Evolutionary conservation across 2,888 invertebrate genomes (phyloP).

Genomic region (Agrochola lychnidis): DNA sequence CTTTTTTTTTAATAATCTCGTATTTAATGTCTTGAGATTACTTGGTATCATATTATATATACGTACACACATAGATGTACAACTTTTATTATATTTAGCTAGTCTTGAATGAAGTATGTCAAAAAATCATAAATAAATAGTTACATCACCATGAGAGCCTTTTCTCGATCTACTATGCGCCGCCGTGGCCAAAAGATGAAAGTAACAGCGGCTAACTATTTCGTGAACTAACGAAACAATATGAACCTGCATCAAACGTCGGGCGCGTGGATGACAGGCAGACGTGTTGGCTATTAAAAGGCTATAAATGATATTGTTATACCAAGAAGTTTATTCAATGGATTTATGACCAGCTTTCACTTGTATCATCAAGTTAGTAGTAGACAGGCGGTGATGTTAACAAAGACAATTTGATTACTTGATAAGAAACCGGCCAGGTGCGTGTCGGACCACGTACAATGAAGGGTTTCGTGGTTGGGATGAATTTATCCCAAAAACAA

Average conservation of each 20-base stretch:
- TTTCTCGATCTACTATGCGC: too few species aligned
- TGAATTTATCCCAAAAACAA: too few species aligned
- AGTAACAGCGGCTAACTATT: slow-evolving; percentile 46
- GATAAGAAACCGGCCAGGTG: background rate
- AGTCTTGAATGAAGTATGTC: too few species aligned
- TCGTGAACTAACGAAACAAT: slow-evolving; percentile 36
- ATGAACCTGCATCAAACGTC: slow-evolving; percentile 56
- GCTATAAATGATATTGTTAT: slow-evolving; percentile 36
- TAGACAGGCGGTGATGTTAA: background rate
- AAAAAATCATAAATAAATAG: too few species aligned
- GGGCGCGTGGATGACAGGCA: slow-evolving; percentile 44
- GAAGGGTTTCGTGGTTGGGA: too few species aligned
- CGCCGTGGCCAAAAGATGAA: slow-evolving; percentile 30
- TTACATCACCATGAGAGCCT: too few species aligned
- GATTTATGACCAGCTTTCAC: slow-evolving; percentile 25
- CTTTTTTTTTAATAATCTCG: too few species aligned
- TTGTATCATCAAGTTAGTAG: slow-evolving; percentile 9
- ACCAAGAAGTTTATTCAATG: slow-evolving; percentile 24
- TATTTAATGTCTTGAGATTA: too few species aligned
- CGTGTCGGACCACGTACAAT: too few species aligned
- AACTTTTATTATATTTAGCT: too few species aligned
- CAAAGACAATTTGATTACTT: background rate
- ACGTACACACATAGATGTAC: too few species aligned
- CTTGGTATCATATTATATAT: too few species aligned
- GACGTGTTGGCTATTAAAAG: slow-evolving; percentile 43